Evolutionary conservation across 2,113 vertebrate genomes (phyloP).

Genomic region (Chrysochloris asiatica): DNA sequence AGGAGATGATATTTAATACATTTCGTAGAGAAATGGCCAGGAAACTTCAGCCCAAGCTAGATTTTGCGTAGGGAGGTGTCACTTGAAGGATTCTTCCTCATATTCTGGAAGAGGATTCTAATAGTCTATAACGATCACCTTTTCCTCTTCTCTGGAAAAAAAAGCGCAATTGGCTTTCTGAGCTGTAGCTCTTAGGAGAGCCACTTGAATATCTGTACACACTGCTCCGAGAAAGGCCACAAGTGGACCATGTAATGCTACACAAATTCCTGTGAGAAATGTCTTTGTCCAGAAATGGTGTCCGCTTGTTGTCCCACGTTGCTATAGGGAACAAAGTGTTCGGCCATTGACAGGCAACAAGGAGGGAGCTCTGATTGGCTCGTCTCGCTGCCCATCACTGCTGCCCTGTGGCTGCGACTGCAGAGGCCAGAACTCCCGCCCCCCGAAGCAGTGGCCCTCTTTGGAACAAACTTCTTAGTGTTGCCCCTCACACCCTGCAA

Average conservation of each 20-base stretch:
- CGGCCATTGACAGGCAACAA: not conserved
- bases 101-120: not conserved
- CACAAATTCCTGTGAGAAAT: constrained; percentile 15
- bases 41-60: not conserved
- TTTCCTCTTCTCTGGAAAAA: not conserved
- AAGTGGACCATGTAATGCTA: not conserved
- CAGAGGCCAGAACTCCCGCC: not conserved
- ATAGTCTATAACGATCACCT: fast-evolving
- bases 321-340: constrained; percentile 57
- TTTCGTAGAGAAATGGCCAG: not conserved
- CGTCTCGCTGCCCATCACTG: constrained; percentile 4
- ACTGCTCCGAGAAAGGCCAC: constrained; percentile 15
- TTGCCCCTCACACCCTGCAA: fast-evolving
- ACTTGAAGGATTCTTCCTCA: not conserved
- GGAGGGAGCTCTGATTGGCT: constrained; percentile 55
- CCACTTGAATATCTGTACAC: not conserved
- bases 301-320: constrained; percentile 48
- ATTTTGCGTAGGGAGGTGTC: not conserved
- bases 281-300: constrained; percentile 54
- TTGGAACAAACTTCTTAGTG: constrained; percentile 8
- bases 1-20: not conserved
- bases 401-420: not conserved
- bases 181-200: not conserved
- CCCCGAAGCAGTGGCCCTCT: not conserved
- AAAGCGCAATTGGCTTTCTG: not conserved